phyloP scores from a whole-genome alignment of 2,113 vertebrate species.

The Neolamprologus fasciatus region DNA sequence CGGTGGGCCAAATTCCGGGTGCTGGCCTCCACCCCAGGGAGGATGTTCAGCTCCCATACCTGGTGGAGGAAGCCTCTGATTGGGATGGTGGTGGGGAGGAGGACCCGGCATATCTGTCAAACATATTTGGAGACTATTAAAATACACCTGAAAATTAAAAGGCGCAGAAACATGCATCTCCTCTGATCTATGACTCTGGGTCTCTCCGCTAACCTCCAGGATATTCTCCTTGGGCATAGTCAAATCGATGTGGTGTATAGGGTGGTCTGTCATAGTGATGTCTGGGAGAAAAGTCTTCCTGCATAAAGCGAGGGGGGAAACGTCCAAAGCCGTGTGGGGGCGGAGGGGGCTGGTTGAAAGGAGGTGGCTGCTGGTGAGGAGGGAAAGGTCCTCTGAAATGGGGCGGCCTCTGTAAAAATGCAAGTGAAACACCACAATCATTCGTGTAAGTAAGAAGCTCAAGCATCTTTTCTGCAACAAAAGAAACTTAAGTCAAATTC shows the following conservation, averaged over 20 bases:
- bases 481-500: neutral
- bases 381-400: slow-evolving; percentile 94
- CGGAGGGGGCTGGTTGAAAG: slow-evolving; percentile 92
- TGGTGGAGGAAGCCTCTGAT: slow-evolving; percentile 89
- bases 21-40: slow-evolving; percentile 89
- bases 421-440: neutral
- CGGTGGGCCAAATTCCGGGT: slow-evolving; percentile 87
- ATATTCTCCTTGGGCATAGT: slow-evolving; percentile 92
- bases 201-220: slow-evolving; percentile 75
- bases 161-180: neutral
- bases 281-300: slow-evolving; percentile 92
- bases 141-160: neutral
- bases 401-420: slow-evolving; percentile 77
- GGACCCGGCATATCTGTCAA: slow-evolving; percentile 86
- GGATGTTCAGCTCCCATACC: slow-evolving; percentile 85
- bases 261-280: slow-evolving; percentile 92
- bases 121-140: neutral
- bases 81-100: slow-evolving; percentile 90
- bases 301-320: slow-evolving; percentile 95
- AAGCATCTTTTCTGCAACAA: neutral
- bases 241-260: slow-evolving; percentile 88
- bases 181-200: neutral
- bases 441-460: neutral
- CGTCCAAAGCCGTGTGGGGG: slow-evolving; percentile 91
- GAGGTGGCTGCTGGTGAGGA: slow-evolving; percentile 93